Base-by-base conservation (phyloP, 2,797 vertebrate genomes). In the Dermochelys coriacea region DNA sequence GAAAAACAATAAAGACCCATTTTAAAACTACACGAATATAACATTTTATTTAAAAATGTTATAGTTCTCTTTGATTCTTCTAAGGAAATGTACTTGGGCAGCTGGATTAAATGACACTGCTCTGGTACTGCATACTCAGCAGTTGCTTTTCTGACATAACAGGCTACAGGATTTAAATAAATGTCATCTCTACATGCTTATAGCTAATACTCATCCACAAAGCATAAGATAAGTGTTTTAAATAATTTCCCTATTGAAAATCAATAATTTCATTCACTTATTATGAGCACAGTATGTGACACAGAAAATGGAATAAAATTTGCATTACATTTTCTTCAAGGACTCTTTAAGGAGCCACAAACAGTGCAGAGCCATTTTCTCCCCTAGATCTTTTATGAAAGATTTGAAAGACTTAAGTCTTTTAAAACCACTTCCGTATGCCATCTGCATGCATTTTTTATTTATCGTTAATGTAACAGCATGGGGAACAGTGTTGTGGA, bases 231-330 rank as follows among this genome's bases (percentile, higher is more conserved):
- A 96, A 95, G 54, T 93, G 57, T 96, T 97, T 97, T 94, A 96
- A 98, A 97, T 93, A 97, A 95, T 94, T 19, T 95, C 57, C 12
- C 15, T 90, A 81, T 84, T 97, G 85, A 96, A 97, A 97, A 95
- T 93, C 93, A 95, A 93, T 95, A 97, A 96, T 97, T 95, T 97
- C n/a, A 74, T 93, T 87, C 34, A 84, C 64, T 95, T 97, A 95
- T 95, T 94, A 80, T 94, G 1, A 94, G 31, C 81, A 79, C 52
- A 88, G 51, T 84, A 89, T 93, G 50, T 87, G 82, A 92, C 87
- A 90, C 80, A 85, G 47, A 94, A 94, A 95, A 88, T 93, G 71
- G 55, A 94, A 97, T 97, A 97, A 92, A 47, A 94, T 98, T 97
- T 97, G 45, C 78, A 93, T 95, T 96, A 14, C 10, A 89, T 95